Conservation (phyloP, 2,113 vertebrate species). For the Seriola rivoliana region DNA sequence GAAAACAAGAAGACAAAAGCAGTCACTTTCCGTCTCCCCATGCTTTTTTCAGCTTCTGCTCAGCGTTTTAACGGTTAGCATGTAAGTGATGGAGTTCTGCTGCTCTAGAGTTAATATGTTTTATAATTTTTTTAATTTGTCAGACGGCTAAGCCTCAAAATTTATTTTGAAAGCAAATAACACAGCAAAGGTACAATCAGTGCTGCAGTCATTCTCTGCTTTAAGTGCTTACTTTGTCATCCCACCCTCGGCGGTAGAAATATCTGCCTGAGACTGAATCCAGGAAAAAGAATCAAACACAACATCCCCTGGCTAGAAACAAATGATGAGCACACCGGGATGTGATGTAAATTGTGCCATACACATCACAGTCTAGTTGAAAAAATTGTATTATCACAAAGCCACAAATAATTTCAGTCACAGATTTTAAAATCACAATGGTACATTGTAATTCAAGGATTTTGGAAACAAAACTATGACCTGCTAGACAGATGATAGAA, state of each 20-base stretch:
- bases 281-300: constrained; percentile 19
- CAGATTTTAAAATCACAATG: not conserved
- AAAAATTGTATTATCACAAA: constrained; percentile 17
- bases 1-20: not conserved
- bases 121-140: constrained; percentile 59
- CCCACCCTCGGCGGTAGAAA: constrained; percentile 31
- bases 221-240: constrained; percentile 48
- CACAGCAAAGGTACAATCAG: constrained; percentile 23
- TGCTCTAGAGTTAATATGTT: constrained; percentile 8
- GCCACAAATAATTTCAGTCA: constrained; percentile 23
- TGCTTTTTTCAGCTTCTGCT: not conserved
- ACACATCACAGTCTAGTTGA: not conserved
- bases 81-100: not conserved
- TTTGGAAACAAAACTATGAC: constrained; percentile 14
- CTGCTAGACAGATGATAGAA: not conserved
- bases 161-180: constrained; percentile 45
- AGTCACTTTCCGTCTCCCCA: not conserved
- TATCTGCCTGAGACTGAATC: constrained; percentile 27
- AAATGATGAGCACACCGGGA: constrained; percentile 35
- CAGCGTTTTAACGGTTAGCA: not conserved
- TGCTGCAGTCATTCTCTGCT: constrained; percentile 9
- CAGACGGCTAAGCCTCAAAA: constrained; percentile 31
- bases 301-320: constrained; percentile 29
- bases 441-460: not conserved
- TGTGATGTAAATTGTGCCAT: constrained; percentile 27